Base-by-base conservation (phyloP, 2,113 vertebrate genomes). In the Hyperoodon ampullatus region DNA sequence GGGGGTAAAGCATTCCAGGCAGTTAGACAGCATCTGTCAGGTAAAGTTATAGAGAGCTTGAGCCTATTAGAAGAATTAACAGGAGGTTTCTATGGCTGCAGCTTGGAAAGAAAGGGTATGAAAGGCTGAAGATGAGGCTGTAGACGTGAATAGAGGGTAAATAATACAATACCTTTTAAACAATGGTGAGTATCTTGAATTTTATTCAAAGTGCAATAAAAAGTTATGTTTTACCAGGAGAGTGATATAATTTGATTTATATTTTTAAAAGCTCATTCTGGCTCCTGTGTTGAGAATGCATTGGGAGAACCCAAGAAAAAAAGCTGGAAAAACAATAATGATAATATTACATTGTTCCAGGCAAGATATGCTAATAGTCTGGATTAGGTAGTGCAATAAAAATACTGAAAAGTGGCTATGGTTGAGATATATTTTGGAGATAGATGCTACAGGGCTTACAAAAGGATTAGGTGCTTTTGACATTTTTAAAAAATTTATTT, bases 391-490 rank as follows among this genome's bases (percentile, higher is more conserved):
- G 6, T 26, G 8, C 13, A 93, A 87, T 55, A 83, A 77, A 93
- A 95, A 90, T 81, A 88, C 4, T 74, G 23, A 85, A 78, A 93
- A 77, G 47, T 84, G 16, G 39, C 28, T 24, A 78, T 7, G 23
- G 61, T 42, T 95, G 44, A 88, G 65, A 88, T 84, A 80, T 35
- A 92, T 86, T 94, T 92, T 93, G 16, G 55, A 96, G 81, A 86
- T 3, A 82, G 11, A 88, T 39, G 55, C 42, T 88, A 35, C 7
- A 68, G 55, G 24, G 39, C 8, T 78, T 94, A 90, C 23, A 23
- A 92, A 87, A 95, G 78, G 33, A 84, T 86, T 63, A 60, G 18
- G 53, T 75, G 3, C 14, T 92, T 86, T 26, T 95, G 50, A 95
- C 50, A 33, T 61, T 61, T 61, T 61, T 58, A 8, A 8, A 21